phyloP scores from a whole-genome alignment of 2,113 vertebrate genomes.

The Microtus montanus region DNA sequence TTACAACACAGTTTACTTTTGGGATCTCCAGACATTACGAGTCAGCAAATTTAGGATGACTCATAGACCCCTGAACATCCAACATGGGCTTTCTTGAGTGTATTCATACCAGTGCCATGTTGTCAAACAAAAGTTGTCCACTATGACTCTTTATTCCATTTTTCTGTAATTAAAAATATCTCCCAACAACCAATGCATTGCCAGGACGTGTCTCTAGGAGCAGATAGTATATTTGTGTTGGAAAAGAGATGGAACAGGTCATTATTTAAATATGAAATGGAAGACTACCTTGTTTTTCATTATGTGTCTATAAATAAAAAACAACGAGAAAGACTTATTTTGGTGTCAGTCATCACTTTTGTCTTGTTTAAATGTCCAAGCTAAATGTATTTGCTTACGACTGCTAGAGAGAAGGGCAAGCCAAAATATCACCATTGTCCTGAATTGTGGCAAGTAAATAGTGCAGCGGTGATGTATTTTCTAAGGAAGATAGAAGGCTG shows the following conservation, averaged over 20 bases:
- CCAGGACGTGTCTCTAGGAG: not conserved
- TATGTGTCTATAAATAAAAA: not conserved
- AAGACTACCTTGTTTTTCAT: not conserved
- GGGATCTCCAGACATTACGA: not conserved
- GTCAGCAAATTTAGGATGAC: not conserved
- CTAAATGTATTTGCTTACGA: slow-evolving; percentile 77
- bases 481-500: slow-evolving; percentile 86
- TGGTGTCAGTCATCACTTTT: slow-evolving; percentile 36
- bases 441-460: slow-evolving; percentile 84
- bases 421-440: slow-evolving; percentile 81
- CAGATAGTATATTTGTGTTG: not conserved
- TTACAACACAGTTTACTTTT: not conserved
- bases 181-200: not conserved
- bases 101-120: not conserved
- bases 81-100: not conserved
- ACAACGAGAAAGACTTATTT: not conserved
- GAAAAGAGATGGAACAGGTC: not conserved
- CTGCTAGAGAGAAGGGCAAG: slow-evolving; percentile 74
- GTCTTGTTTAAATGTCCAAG: slow-evolving; percentile 68
- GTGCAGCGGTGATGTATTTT: slow-evolving; percentile 84
- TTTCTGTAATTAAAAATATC: not conserved
- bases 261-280: not conserved
- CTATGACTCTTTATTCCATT: not conserved
- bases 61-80: not conserved
- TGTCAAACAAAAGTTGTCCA: not conserved